Evolutionary conservation across 2,113 vertebrate species (phyloP).

Genomic region (Beaufortia kweichowensis): DNA sequence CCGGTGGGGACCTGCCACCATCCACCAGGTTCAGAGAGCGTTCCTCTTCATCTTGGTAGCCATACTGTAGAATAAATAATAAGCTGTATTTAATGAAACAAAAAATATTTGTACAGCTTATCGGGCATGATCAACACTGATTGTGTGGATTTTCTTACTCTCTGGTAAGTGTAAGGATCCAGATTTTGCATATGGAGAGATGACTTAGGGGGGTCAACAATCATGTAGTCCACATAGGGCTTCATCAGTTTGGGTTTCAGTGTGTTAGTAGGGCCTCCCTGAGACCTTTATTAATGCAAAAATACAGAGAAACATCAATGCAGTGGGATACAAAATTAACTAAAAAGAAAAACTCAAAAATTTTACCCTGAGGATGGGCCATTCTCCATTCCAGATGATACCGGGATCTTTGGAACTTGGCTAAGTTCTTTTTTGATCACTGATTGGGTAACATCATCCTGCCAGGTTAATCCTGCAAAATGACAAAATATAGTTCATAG

Average conservation of each 20-base stretch:
- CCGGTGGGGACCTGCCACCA: slow-evolving; percentile 55
- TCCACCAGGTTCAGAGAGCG: slow-evolving; percentile 74
- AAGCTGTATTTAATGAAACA: neutral
- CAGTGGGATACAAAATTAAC: neutral
- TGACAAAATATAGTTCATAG: no score
- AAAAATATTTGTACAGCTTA: neutral
- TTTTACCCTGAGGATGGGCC: slow-evolving; percentile 74
- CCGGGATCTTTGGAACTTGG: slow-evolving; percentile 75
- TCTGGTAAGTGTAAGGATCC: slow-evolving; percentile 82
- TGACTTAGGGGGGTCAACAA: slow-evolving; percentile 74
- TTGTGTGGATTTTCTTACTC: slow-evolving; percentile 69
- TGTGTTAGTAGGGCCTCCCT: slow-evolving; percentile 28
- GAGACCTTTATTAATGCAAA: slow-evolving; percentile 32
- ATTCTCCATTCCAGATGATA: slow-evolving; percentile 54
- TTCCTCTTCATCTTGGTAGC: slow-evolving; percentile 78
- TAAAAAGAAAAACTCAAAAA: neutral
- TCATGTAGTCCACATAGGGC: slow-evolving; percentile 83
- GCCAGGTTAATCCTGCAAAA: slow-evolving; percentile 87
- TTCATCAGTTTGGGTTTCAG: slow-evolving; percentile 70
- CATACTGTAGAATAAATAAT: slow-evolving; percentile 69
- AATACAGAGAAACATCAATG: neutral
- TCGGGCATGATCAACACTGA: neutral
- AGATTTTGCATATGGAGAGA: slow-evolving; percentile 78
- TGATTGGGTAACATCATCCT: slow-evolving; percentile 87
- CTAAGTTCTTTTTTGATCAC: slow-evolving; percentile 88